A percentile compares a stretch with the other conserved stretches of the same genome.
Evolutionary conservation across 2,113 vertebrate species (phyloP).

Genomic region (Cyanoramphus novaezelandiae): DNA sequence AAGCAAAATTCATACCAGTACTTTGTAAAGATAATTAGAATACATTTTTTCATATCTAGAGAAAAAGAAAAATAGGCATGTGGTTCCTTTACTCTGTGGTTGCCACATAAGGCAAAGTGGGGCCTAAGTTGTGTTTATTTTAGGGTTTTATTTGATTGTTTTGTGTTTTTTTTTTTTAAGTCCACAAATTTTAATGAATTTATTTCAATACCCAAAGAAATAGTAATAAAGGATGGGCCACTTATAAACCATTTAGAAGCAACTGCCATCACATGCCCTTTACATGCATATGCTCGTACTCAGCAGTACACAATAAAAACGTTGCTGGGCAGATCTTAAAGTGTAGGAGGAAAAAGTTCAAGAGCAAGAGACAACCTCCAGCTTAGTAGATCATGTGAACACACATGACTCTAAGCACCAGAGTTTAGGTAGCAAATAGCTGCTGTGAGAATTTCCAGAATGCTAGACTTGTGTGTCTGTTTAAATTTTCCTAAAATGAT

Average conservation of each 20-base stretch:
- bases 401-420: slow-evolving; percentile 41
- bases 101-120: background rate
- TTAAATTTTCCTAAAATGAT: slow-evolving; percentile 7
- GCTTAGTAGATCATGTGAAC: slow-evolving; percentile 53
- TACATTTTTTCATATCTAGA: background rate
- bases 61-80: background rate
- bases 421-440: slow-evolving; percentile 24
- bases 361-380: background rate
- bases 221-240: background rate
- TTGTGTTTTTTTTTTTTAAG: background rate
- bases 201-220: background rate
- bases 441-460: slow-evolving; percentile 9
- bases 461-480: background rate
- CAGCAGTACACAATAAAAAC: background rate
- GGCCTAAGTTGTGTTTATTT: background rate
- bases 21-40: background rate
- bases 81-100: background rate
- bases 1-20: background rate
- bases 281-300: background rate
- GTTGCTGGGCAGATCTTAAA: slow-evolving; percentile 12
- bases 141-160: background rate
- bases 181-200: background rate
- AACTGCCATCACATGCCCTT: background rate
- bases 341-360: slow-evolving; percentile 35
- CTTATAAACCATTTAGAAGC: background rate